Conservation (phyloP, 2,113 vertebrate genomes). For the Micronycteris hirsuta region DNA sequence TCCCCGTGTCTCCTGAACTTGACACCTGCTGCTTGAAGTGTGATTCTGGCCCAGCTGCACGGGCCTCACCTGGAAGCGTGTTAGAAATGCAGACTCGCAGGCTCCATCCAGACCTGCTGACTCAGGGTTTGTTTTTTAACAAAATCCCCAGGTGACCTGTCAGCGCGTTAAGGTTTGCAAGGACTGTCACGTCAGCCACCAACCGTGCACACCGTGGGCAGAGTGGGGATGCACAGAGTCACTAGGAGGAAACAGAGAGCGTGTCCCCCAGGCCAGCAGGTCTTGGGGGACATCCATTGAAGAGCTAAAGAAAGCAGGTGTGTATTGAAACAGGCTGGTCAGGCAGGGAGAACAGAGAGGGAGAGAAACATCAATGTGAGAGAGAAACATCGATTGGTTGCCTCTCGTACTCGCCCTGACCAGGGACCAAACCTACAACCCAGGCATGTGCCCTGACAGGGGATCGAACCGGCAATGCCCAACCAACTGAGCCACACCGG, state of each 20-base stretch:
- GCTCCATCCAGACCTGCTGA: background rate
- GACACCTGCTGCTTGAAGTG: background rate
- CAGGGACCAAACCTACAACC: too few species aligned
- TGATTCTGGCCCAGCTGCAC: background rate
- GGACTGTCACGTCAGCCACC: too few species aligned
- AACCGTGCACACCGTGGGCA: too few species aligned
- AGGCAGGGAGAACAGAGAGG: background rate
- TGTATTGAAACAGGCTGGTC: background rate
- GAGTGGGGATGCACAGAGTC: background rate
- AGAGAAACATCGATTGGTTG: too few species aligned
- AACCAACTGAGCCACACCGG: too few species aligned
- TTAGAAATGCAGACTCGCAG: background rate
- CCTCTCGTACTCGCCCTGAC: too few species aligned
- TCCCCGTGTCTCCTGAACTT: background rate
- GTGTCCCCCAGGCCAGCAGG: background rate
- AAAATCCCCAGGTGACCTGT: background rate
- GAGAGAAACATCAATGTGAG: too few species aligned
- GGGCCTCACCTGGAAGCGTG: too few species aligned
- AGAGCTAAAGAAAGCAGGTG: background rate
- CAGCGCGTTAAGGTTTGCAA: background rate
- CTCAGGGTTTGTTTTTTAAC: background rate
- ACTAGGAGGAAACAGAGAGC: background rate
- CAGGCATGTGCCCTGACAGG: too few species aligned
- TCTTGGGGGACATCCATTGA: background rate
- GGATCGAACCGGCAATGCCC: too few species aligned